phyloP scores from a whole-genome alignment of 1,140 invertebrate genomes.

The Plodia interpunctella region DNA sequence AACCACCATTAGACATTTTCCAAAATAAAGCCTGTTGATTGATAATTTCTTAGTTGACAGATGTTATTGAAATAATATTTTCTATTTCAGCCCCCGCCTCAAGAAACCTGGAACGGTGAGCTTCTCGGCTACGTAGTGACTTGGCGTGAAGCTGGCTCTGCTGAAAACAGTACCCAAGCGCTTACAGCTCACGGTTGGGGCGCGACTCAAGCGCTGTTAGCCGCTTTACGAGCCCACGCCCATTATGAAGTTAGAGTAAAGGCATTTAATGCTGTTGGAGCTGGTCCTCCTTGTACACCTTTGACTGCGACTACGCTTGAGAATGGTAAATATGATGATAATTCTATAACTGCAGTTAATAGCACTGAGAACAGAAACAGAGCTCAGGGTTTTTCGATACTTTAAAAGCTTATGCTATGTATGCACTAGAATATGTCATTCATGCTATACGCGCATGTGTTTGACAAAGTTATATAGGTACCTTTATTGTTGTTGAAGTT shows the following conservation, averaged over 20 bases:
- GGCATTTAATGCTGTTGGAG: slow-evolving; percentile 91
- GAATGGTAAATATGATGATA: slow-evolving; percentile 85
- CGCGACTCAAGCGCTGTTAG: slow-evolving; percentile 73
- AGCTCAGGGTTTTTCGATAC: too few species aligned
- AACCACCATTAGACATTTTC: too few species aligned
- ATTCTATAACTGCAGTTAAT: too few species aligned
- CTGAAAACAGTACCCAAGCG: slow-evolving; percentile 40
- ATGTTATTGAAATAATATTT: neutral
- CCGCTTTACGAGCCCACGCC: slow-evolving; percentile 82
- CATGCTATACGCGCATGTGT: too few species aligned
- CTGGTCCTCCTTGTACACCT: slow-evolving; percentile 86
- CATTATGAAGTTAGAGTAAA: slow-evolving; percentile 87
- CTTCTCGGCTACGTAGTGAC: slow-evolving; percentile 88
- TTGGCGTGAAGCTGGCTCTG: slow-evolving; percentile 71
- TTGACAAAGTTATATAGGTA: too few species aligned
- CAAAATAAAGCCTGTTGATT: too few species aligned
- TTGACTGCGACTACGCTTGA: slow-evolving; percentile 88
- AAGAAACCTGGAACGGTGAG: slow-evolving; percentile 88
- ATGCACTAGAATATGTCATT: too few species aligned
- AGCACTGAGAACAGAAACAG: too few species aligned
- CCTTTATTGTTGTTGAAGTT: too few species aligned
- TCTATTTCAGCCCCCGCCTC: slow-evolving; percentile 79
- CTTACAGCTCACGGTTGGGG: slow-evolving; percentile 82
- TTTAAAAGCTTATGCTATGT: too few species aligned
- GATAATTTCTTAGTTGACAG: neutral